These are phyloP conservation scores for Pan troglodytes DNA, from an alignment of 2,113 vertebrate genomes.

Conservation along the genomic window NHGRI_mPanTro3-v2.1_pri NC_072412.2:67249001-67249500, in stretches of 20 bases:
- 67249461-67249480: neutral
- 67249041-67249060: neutral
- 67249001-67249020: neutral
- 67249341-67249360: neutral
- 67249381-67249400: neutral
- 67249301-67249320: neutral
- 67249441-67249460: neutral
- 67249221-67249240: neutral
- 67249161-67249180: neutral
- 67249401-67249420: neutral
- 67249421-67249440: neutral
- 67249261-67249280: neutral
- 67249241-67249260: neutral
- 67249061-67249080: neutral
- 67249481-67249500: neutral
- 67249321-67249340: neutral
- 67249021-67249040: neutral
- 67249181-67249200: neutral
- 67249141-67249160: neutral
- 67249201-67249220: neutral
- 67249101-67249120: neutral
- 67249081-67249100: neutral
- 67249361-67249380: neutral
- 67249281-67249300: neutral
- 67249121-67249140: neutral